Percentiles rank a stretch among this genome's conserved stretches.
phyloP scores from a whole-genome alignment of 1,140 invertebrate genomes.

The Leptopilina boulardi region DNA sequence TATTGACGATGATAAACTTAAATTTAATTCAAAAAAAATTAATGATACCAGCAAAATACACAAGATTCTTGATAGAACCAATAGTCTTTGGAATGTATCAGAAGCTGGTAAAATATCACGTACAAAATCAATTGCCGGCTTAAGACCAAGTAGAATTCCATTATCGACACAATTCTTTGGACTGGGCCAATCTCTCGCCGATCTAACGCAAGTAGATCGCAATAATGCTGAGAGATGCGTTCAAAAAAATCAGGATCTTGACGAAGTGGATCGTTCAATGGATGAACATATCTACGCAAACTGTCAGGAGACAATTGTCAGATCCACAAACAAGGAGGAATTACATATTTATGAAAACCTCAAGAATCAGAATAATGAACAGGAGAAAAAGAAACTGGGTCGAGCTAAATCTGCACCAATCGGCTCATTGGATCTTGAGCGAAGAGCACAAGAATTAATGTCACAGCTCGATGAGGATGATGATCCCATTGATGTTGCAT shows the following conservation, averaged over 20 bases:
- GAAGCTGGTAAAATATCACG: constrained; percentile 49
- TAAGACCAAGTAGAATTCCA: constrained; percentile 70
- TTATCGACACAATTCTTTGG: constrained; percentile 59
- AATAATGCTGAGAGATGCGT: constrained; percentile 54
- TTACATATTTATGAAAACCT: constrained; percentile 63
- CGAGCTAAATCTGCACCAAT: constrained; percentile 26
- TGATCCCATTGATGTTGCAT: constrained; percentile 13
- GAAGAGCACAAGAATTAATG: constrained; percentile 66
- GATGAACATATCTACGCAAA: constrained; percentile 71
- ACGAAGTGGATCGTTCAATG: constrained; percentile 64
- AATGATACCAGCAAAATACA: constrained; percentile 23
- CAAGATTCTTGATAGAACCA: constrained; percentile 62
- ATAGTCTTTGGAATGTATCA: constrained; percentile 69
- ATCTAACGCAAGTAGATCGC: constrained; percentile 70
- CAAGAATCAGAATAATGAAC: constrained; percentile 37
- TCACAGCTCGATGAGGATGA: constrained; percentile 67
- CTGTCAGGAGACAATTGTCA: constrained; percentile 55
- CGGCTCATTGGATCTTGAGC: constrained; percentile 60
- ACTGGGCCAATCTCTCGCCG: constrained; percentile 68
- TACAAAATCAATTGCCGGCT: constrained; percentile 47
- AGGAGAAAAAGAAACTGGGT: constrained; percentile 19
- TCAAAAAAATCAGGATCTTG: constrained; percentile 48
- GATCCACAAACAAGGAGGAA: background rate
- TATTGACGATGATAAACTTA: background rate
- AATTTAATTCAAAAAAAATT: background rate